A percentile compares a stretch with the other conserved stretches of the same genome.
Conservation (phyloP, 2,797 vertebrate species). For the Notamacropus eugenii region DNA sequence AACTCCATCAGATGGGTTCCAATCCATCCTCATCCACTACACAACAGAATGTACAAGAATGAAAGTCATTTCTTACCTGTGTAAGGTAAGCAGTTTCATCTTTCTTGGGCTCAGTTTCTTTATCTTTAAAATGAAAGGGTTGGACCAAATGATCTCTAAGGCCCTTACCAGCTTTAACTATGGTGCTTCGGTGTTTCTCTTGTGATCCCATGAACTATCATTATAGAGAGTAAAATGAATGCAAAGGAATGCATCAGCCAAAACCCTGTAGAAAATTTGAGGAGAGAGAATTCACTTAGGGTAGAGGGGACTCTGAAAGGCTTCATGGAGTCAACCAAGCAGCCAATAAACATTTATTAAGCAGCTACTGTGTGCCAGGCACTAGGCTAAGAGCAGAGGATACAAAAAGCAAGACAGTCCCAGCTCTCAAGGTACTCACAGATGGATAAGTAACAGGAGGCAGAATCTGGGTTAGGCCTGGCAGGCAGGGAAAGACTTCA, state of each 20-base stretch:
- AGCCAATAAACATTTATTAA: background rate
- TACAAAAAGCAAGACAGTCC: background rate
- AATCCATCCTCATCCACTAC: background rate
- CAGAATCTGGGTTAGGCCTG: background rate
- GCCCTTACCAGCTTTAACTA: background rate
- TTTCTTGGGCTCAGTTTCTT: background rate
- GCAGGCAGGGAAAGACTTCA: background rate
- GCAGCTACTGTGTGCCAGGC: background rate
- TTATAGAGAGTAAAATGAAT: background rate
- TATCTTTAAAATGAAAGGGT: background rate
- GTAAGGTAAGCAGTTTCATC: background rate
- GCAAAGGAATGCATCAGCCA: background rate
- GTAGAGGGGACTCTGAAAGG: background rate
- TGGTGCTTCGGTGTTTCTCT: background rate
- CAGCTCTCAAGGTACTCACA: background rate
- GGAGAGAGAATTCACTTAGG: background rate
- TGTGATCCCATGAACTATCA: background rate
- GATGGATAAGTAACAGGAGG: background rate
- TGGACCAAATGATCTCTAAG: background rate
- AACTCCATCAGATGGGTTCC: slow-evolving; percentile 28
- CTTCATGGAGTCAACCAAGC: background rate
- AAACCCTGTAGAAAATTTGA: background rate
- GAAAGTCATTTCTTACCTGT: background rate
- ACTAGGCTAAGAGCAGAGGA: background rate
- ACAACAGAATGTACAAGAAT: background rate